These are phyloP conservation scores for Alcedo atthis DNA, from an alignment of 2,797 vertebrate genomes.

Conservation along the genomic window DNA sequence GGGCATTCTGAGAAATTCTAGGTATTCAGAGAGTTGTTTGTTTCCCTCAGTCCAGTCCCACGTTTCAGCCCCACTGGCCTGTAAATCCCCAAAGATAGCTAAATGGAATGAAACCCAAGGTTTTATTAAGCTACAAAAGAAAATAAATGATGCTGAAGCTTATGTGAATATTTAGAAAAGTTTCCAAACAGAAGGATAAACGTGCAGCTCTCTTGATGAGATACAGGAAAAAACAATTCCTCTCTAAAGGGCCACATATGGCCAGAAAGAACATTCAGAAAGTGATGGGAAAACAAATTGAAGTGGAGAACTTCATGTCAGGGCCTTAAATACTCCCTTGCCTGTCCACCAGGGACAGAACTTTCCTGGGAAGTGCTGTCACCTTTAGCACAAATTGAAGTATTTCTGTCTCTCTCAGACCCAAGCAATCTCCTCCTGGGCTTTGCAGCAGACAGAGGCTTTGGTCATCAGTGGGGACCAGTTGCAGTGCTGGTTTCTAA, in stretches of 20 bases:
- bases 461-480: neutral
- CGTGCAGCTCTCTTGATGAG: slow-evolving; percentile 35
- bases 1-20: neutral
- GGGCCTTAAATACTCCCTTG: neutral
- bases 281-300: neutral
- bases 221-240: slow-evolving; percentile 65
- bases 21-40: neutral
- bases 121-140: slow-evolving; percentile 57
- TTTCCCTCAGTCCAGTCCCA: slow-evolving; percentile 7
- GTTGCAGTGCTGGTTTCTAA: neutral
- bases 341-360: neutral
- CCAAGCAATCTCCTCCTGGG: neutral
- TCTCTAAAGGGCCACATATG: slow-evolving; percentile 40
- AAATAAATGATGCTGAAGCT: slow-evolving; percentile 57
- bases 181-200: slow-evolving; percentile 58
- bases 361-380: neutral
- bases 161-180: slow-evolving; percentile 61
- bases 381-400: neutral
- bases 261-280: slow-evolving; percentile 31
- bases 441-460: neutral
- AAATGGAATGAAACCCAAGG: slow-evolving; percentile 27
- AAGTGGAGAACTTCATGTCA: neutral
- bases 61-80: neutral
- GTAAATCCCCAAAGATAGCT: slow-evolving; percentile 49
- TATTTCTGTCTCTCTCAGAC: neutral